Percentiles rank a stretch among this genome's conserved stretches.
phyloP scores from a whole-genome alignment of 64 coral and sea anemone genomes.

The Montipora foliosa region DNA sequence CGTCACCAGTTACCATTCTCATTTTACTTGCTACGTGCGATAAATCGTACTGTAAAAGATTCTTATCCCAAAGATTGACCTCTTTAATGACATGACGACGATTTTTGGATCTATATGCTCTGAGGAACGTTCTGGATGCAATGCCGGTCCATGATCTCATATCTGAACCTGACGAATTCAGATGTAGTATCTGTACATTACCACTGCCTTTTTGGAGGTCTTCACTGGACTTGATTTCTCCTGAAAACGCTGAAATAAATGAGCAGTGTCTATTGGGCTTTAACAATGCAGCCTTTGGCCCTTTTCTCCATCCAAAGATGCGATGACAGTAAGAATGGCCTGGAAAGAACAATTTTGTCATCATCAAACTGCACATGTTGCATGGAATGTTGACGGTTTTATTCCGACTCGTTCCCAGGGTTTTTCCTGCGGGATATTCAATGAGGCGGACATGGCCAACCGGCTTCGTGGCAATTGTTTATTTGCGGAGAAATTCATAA shows the following conservation, averaged over 20 bases:
- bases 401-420: no score
- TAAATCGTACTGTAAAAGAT: constrained; percentile 90
- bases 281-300: neutral
- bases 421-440: no score
- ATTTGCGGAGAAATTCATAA: no score
- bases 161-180: constrained; percentile 96
- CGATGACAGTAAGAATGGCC: neutral
- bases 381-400: no score
- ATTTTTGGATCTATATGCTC: constrained; percentile 71
- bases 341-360: no score
- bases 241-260: constrained; percentile 88
- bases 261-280: constrained; percentile 8
- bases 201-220: constrained; percentile 57
- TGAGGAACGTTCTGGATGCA: constrained; percentile 80
- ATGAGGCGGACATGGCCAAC: no score
- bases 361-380: no score
- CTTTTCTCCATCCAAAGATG: neutral
- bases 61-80: constrained; percentile 96
- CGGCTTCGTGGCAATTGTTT: no score
- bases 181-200: constrained; percentile 79
- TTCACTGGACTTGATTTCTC: constrained; percentile 86
- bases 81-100: constrained; percentile 70
- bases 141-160: constrained; percentile 92
- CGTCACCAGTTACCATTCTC: constrained; percentile 82
- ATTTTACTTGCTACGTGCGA: constrained; percentile 99